Percentiles rank a stretch among this genome's conserved stretches.
Conservation (phyloP, 2,888 invertebrate genomes). For the Agrotis clavis region DNA sequence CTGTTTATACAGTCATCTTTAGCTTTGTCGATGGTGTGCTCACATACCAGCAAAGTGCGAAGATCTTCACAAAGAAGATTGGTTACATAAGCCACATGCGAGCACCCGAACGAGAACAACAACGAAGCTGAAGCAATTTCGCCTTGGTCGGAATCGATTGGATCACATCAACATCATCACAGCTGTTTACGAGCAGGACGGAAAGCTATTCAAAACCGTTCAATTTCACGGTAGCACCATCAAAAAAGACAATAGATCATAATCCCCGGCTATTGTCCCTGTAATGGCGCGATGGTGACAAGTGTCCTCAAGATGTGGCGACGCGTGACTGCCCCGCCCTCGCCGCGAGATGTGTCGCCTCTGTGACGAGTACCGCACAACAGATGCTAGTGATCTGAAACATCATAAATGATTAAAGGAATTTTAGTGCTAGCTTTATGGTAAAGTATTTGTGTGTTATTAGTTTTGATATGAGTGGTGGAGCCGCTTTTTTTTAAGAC, state of each 20-base stretch:
- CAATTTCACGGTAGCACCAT: constrained; percentile 9
- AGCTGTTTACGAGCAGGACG: not conserved
- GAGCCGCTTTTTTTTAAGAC: not conserved
- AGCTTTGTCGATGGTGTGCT: too few species aligned
- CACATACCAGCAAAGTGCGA: too few species aligned
- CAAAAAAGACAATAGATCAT: constrained; percentile 25
- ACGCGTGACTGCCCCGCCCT: constrained; percentile 57
- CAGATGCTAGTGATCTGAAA: constrained; percentile 24
- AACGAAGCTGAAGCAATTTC: too few species aligned
- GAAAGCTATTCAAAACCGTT: not conserved
- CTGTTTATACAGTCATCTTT: too few species aligned
- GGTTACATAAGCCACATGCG: too few species aligned
- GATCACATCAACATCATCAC: not conserved
- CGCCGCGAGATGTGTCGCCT: constrained; percentile 37
- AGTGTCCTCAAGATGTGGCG: constrained; percentile 53
- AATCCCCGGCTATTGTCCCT: constrained; percentile 15
- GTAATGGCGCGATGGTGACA: constrained; percentile 25
- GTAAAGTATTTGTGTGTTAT: not conserved
- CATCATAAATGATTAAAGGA: constrained; percentile 22
- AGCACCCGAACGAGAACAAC: too few species aligned
- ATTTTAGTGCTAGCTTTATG: constrained; percentile 13
- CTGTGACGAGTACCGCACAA: constrained; percentile 13
- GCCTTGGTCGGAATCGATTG: too few species aligned
- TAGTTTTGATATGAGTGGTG: constrained; percentile 7
- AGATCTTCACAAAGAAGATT: too few species aligned